A percentile compares a stretch with the other conserved stretches of the same genome.
These are phyloP conservation scores for Bostrychus sinensis DNA, from an alignment of 2,113 vertebrate species.

Conservation along the genomic window DNA sequence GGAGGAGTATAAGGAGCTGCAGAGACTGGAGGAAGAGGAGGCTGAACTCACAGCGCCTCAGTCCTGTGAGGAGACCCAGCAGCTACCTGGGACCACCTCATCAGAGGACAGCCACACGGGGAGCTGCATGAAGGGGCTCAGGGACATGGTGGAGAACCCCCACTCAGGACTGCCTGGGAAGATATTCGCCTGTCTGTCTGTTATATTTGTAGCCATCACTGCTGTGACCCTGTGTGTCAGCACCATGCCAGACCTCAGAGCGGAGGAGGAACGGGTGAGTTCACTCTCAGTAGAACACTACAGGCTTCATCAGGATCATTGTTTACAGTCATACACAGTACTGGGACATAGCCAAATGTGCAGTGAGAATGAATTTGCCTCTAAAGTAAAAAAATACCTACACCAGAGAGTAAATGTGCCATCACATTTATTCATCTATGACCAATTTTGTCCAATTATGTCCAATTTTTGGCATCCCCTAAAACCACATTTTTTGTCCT, in stretches of 20 bases:
- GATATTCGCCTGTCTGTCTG: constrained; percentile 93
- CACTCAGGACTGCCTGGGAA: constrained; percentile 93
- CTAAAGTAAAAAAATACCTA: too few relatives aligned
- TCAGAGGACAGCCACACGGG: constrained; percentile 67
- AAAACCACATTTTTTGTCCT: too few relatives aligned
- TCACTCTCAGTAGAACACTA: background rate
- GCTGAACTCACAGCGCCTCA: constrained; percentile 56
- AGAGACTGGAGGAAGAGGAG: constrained; percentile 81
- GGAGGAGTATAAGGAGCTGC: constrained; percentile 88
- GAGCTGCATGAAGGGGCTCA: constrained; percentile 84
- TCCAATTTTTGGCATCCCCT: too few relatives aligned
- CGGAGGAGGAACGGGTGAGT: constrained; percentile 94
- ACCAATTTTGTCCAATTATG: too few relatives aligned
- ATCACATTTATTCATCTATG: too few relatives aligned
- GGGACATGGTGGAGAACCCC: constrained; percentile 95
- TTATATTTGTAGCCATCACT: constrained; percentile 93
- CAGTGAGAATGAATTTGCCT: too few relatives aligned
- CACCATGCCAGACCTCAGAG: constrained; percentile 96
- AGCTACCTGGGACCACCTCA: constrained; percentile 27
- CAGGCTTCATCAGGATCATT: background rate
- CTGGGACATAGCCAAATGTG: too few relatives aligned
- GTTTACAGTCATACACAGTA: too few relatives aligned
- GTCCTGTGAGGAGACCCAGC: constrained; percentile 70
- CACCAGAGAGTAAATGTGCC: too few relatives aligned
- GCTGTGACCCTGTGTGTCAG: constrained; percentile 95